These are phyloP conservation scores for Pogona vitticeps DNA, from an alignment of 2,113 vertebrate species.

Conservation along the genomic window DNA sequence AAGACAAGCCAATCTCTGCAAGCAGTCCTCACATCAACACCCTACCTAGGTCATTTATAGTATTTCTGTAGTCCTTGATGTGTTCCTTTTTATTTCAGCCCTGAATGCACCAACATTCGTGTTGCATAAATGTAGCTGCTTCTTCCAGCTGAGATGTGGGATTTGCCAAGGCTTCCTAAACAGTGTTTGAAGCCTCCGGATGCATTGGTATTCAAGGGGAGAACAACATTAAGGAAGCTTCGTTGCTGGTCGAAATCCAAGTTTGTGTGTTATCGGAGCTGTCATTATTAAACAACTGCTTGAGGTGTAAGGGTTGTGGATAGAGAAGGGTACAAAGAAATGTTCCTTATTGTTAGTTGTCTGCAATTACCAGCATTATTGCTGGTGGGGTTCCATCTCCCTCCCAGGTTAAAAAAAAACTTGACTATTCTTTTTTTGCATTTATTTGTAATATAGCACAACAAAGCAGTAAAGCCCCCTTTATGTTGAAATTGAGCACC, in stretches of 20 bases:
- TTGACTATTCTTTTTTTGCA: not conserved
- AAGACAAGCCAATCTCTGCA: too few relatives aligned
- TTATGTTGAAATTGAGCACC: not conserved
- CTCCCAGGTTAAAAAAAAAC: not conserved
- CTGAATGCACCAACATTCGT: not conserved
- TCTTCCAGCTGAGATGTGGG: not conserved
- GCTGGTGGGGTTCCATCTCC: not conserved
- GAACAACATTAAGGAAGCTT: not conserved
- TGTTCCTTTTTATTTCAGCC: not conserved
- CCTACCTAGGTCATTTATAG: not conserved
- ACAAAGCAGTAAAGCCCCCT: not conserved
- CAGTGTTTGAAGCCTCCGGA: conserved; percentile 17
- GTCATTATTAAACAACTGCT: not conserved
- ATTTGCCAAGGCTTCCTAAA: conserved; percentile 34
- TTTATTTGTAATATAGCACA: not conserved
- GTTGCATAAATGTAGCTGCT: conserved; percentile 25
- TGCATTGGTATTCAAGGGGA: not conserved
- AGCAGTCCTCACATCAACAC: too few relatives aligned
- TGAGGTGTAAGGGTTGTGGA: not conserved
- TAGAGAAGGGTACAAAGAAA: accelerated
- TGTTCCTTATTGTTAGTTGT: not conserved
- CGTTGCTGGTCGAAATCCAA: not conserved
- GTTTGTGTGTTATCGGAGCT: conserved; percentile 21
- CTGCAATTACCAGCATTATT: not conserved
- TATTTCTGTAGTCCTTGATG: not conserved